Percentiles rank a stretch among this genome's conserved stretches.
Conservation (phyloP, 2,888 invertebrate species). For the Petrolisthes cinctipes region DNA sequence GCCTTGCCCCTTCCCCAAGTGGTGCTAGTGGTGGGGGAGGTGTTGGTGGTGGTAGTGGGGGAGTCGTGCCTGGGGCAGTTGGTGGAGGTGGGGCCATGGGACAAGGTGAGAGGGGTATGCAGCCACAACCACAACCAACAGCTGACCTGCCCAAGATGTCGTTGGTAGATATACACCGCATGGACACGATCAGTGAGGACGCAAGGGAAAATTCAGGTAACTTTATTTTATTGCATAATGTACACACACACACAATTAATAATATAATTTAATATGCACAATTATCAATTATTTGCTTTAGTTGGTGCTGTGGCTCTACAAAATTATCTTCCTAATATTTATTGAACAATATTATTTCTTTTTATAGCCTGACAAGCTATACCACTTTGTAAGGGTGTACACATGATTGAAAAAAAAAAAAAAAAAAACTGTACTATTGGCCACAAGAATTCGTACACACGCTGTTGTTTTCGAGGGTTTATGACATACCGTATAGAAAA, state of each 20-base stretch:
- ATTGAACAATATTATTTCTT: too few relatives aligned
- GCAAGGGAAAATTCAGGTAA: constrained; percentile 53
- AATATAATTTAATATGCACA: neutral
- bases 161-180: constrained; percentile 62
- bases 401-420: too few relatives aligned
- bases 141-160: constrained; percentile 63
- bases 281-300: neutral
- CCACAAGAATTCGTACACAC: too few relatives aligned
- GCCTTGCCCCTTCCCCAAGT: constrained; percentile 35
- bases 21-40: constrained; percentile 4
- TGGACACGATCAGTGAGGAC: constrained; percentile 65
- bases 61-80: neutral
- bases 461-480: too few relatives aligned
- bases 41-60: neutral
- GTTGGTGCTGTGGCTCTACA: neutral
- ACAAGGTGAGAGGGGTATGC: constrained; percentile 2
- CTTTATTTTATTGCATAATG: neutral
- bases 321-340: neutral
- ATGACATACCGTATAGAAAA: too few relatives aligned
- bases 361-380: too few relatives aligned
- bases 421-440: too few relatives aligned
- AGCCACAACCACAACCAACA: constrained; percentile 33
- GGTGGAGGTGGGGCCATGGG: neutral
- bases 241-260: neutral
- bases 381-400: too few relatives aligned